Percentiles rank a stretch among this genome's conserved stretches.
Conservation (phyloP, 1,140 invertebrate species). For the Trichogramma pretiosum region DNA sequence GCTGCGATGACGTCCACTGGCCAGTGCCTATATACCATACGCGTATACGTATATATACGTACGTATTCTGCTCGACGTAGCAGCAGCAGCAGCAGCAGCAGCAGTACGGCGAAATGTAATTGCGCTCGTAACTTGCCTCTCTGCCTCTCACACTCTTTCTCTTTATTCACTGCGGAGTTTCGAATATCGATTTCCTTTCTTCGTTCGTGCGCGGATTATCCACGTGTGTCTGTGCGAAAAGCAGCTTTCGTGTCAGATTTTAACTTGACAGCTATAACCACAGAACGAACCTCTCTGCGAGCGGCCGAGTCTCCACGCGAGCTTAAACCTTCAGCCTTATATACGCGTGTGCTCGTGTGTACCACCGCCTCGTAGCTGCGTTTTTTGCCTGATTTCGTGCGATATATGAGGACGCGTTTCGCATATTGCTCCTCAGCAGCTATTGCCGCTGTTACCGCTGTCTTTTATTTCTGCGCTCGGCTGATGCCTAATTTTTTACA, state of each 20-base stretch:
- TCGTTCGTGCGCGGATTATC: conserved; percentile 6
- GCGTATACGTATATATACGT: too few relatives aligned
- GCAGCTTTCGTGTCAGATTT: conserved; percentile 14
- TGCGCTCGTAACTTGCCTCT: conserved; percentile 14
- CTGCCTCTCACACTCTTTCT: conserved; percentile 13
- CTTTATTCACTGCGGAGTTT: too few relatives aligned
- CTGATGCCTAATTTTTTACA: too few relatives aligned
- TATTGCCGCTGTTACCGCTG: not conserved
- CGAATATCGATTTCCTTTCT: conserved; percentile 15
- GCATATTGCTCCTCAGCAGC: too few relatives aligned
- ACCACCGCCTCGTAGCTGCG: too few relatives aligned
- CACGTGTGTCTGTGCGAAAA: conserved; percentile 15
- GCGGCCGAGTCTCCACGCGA: not conserved
- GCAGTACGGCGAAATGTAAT: conserved; percentile 17
- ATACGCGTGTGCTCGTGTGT: not conserved
- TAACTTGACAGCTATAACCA: not conserved
- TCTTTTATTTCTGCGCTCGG: too few relatives aligned
- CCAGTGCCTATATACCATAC: too few relatives aligned
- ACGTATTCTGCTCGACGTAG: too few relatives aligned
- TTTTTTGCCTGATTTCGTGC: too few relatives aligned
- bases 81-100: too few relatives aligned
- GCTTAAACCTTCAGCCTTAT: not conserved
- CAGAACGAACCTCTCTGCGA: not conserved
- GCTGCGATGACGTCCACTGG: conserved; percentile 11
- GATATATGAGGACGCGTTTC: too few relatives aligned